Evolutionary conservation across 1,140 invertebrate genomes (phyloP).

Genomic region (Galendromus occidentalis): DNA sequence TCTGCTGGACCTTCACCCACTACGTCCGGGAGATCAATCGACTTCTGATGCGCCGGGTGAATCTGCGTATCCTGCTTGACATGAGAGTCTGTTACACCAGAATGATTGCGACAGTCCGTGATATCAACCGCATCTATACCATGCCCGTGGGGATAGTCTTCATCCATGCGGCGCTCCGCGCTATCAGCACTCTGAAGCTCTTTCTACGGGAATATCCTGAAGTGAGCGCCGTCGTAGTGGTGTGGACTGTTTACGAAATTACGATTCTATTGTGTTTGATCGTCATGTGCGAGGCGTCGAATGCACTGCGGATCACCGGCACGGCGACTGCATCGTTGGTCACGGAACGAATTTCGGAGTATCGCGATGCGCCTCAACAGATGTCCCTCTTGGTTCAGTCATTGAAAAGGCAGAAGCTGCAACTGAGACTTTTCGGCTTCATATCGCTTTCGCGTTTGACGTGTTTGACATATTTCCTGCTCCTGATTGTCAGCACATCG

Average conservation of each 20-base stretch:
- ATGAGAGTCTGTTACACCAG: neutral
- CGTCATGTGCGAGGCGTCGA: neutral
- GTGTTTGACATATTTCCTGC: neutral
- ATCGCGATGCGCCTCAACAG: neutral
- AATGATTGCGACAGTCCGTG: neutral
- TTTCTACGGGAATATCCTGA: neutral
- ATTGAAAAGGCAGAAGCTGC: neutral
- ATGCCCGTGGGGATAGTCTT: neutral
- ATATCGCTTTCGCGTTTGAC: neutral
- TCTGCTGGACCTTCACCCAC: conserved; percentile 2
- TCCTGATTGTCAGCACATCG: neutral
- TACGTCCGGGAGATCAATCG: neutral
- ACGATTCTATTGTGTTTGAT: neutral
- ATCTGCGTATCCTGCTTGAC: neutral
- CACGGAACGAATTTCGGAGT: neutral
- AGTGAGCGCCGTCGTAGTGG: neutral
- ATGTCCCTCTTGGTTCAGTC: neutral
- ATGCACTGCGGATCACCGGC: neutral
- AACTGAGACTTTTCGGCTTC: neutral
- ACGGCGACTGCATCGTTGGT: neutral
- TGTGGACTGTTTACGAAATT: neutral
- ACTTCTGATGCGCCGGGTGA: neutral
- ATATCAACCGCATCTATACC: neutral
- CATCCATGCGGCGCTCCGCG: neutral
- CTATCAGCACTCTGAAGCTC: neutral